A percentile compares a stretch with the other conserved stretches of the same genome.
Conservation (phyloP, 2,888 invertebrate species). For the Ceratothoa steindachneri region DNA sequence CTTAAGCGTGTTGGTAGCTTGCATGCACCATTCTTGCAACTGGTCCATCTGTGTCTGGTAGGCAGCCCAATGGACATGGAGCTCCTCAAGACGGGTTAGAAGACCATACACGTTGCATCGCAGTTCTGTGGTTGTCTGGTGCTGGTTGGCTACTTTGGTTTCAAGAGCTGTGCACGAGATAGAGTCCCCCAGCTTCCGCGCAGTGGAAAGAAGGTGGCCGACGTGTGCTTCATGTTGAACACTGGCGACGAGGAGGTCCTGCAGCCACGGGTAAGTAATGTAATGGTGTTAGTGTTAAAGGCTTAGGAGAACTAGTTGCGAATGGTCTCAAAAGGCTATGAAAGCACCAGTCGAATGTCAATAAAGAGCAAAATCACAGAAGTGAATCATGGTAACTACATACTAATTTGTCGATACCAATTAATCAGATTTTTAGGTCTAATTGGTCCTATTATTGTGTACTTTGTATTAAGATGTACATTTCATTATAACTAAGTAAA, state of each 20-base stretch:
- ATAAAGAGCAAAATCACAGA: not conserved
- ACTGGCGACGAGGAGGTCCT: slow-evolving; percentile 46
- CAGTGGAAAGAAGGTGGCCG: slow-evolving; percentile 38
- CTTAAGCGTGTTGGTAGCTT: slow-evolving; percentile 27
- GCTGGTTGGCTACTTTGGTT: slow-evolving; percentile 31
- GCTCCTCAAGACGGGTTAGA: slow-evolving; percentile 40
- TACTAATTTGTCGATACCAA: no score
- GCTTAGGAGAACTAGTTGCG: not conserved
- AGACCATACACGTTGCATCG: slow-evolving; percentile 28
- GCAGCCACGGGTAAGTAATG: not conserved
- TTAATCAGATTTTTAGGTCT: no score
- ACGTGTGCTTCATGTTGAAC: slow-evolving; percentile 45
- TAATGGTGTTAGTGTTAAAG: not conserved
- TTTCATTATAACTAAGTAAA: no score
- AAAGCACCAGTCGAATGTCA: not conserved
- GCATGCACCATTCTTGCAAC: slow-evolving; percentile 44
- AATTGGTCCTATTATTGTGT: no score
- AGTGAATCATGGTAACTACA: no score
- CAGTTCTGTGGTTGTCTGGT: slow-evolving; percentile 30
- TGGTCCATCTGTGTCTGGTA: slow-evolving; percentile 45
- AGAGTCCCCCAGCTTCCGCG: slow-evolving; percentile 32
- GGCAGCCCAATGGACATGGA: slow-evolving; percentile 46
- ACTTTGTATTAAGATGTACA: no score
- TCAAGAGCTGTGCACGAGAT: slow-evolving; percentile 42
- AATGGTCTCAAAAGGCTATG: not conserved